These are phyloP conservation scores for Phocides pigmalion DNA, from an alignment of 1,140 invertebrate genomes.

Conservation along the genomic window DNA sequence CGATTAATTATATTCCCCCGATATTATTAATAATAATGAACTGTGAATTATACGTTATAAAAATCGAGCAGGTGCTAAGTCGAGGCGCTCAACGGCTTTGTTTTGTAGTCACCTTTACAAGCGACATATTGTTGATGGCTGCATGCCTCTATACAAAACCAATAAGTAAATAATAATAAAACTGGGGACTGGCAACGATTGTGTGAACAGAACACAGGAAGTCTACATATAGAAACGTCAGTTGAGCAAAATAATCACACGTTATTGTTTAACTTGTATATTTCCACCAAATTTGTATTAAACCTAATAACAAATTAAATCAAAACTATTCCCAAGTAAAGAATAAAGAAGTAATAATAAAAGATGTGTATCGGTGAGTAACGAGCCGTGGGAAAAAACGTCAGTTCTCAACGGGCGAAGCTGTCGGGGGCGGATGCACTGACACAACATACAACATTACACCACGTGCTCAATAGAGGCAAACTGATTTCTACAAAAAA, in stretches of 20 bases:
- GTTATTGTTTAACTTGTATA: not conserved
- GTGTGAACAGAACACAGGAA: slow-evolving; percentile 69
- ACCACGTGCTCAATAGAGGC: slow-evolving; percentile 59
- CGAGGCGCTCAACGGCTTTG: slow-evolving; percentile 66
- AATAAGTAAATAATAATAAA: slow-evolving; percentile 76
- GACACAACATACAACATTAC: slow-evolving; percentile 50
- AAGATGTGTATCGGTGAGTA: slow-evolving; percentile 52
- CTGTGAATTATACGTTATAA: slow-evolving; percentile 44
- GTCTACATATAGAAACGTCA: slow-evolving; percentile 46
- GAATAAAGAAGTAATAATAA: slow-evolving; percentile 42
- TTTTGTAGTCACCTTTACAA: slow-evolving; percentile 76
- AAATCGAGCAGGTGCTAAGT: slow-evolving; percentile 72
- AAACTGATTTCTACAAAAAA: slow-evolving; percentile 42
- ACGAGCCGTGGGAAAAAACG: slow-evolving; percentile 72
- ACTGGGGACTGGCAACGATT: slow-evolving; percentile 57
- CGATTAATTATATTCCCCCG: not conserved
- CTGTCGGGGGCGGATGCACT: slow-evolving; percentile 65
- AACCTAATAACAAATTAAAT: not conserved
- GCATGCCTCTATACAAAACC: slow-evolving; percentile 68
- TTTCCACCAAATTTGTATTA: not conserved
- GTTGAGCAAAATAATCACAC: not conserved
- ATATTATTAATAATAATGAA: slow-evolving; percentile 42
- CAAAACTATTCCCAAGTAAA: slow-evolving; percentile 14
- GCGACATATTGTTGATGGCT: slow-evolving; percentile 75
- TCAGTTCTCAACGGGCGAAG: slow-evolving; percentile 55